phyloP scores from a whole-genome alignment of 1,140 invertebrate species.

The Saccostrea cuccullata region DNA sequence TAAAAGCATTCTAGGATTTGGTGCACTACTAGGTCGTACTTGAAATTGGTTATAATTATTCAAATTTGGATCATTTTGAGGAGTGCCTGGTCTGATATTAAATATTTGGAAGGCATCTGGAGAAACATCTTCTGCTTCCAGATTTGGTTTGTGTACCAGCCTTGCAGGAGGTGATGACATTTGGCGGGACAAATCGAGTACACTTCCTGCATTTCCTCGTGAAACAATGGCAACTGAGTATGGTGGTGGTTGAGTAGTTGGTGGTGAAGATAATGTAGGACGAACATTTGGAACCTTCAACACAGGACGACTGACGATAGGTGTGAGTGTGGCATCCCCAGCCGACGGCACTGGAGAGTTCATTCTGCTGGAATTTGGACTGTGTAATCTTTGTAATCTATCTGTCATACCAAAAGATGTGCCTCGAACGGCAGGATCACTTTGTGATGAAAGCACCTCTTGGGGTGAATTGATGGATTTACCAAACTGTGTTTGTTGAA shows the following conservation, averaged over 20 bases:
- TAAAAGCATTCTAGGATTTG: not conserved
- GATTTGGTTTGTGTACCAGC: not conserved
- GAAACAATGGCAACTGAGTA: not conserved
- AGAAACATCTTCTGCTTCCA: conserved; percentile 54
- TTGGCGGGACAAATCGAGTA: conserved; percentile 55
- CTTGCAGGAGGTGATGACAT: not conserved
- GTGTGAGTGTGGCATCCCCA: not conserved
- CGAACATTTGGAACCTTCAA: conserved; percentile 62
- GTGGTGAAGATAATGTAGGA: conserved; percentile 18
- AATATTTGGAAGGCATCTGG: conserved; percentile 71
- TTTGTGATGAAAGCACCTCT: not conserved
- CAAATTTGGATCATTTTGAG: not conserved
- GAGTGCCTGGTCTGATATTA: conserved; percentile 59
- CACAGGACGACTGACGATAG: conserved; percentile 52
- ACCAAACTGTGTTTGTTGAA: conserved; percentile 49
- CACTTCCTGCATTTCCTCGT: not conserved
- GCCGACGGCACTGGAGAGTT: not conserved
- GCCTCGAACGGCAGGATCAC: conserved; percentile 5
- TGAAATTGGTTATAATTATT: conserved; percentile 42
- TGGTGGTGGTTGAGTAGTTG: conserved; percentile 24
- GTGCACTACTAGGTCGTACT: conserved; percentile 15
- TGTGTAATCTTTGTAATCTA: conserved; percentile 49
- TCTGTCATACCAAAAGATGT: conserved; percentile 49
- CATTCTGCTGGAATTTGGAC: conserved; percentile 19
- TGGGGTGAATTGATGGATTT: not conserved